Evolutionary conservation across 1,140 invertebrate genomes (phyloP).

Genomic region (Amyelois transitella): DNA sequence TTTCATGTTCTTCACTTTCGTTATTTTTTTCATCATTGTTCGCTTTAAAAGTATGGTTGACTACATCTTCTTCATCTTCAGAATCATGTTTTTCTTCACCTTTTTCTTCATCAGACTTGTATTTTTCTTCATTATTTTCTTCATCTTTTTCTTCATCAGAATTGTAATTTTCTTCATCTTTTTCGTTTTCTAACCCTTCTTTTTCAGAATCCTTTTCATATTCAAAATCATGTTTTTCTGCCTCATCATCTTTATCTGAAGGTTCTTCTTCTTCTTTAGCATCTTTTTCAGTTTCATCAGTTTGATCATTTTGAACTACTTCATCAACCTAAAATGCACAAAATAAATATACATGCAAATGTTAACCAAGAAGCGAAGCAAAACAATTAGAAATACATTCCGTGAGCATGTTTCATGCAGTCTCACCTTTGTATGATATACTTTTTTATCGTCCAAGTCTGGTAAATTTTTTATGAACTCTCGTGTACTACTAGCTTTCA

Average conservation of each 20-base stretch:
- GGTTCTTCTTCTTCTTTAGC: conserved; percentile 22
- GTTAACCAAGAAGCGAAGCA: conserved; percentile 61
- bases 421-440: conserved; percentile 45
- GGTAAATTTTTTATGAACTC: conserved; percentile 60
- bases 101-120: conserved; percentile 7
- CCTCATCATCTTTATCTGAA: conserved; percentile 6
- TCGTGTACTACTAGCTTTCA: conserved; percentile 64
- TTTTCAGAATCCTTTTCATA: conserved; percentile 13
- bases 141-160: conserved; percentile 10
- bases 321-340: conserved; percentile 56
- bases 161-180: conserved; percentile 8
- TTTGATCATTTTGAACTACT: conserved; percentile 14
- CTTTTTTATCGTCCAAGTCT: conserved; percentile 51
- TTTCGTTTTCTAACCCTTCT: conserved; percentile 11
- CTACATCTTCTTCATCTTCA: conserved; percentile 16
- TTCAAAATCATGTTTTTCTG: conserved; percentile 12
- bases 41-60: conserved; percentile 5
- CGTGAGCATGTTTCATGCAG: conserved; percentile 39
- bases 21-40: conserved; percentile 6
- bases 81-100: conserved; percentile 11
- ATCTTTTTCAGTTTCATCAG: conserved; percentile 16
- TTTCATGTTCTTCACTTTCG: conserved; percentile 15
- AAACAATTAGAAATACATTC: conserved; percentile 46
- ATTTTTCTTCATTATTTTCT: conserved; percentile 9
- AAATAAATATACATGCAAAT: conserved; percentile 66